Base-by-base conservation (phyloP, 2,888 invertebrate genomes). In the Tetrapedia diversipes region DNA sequence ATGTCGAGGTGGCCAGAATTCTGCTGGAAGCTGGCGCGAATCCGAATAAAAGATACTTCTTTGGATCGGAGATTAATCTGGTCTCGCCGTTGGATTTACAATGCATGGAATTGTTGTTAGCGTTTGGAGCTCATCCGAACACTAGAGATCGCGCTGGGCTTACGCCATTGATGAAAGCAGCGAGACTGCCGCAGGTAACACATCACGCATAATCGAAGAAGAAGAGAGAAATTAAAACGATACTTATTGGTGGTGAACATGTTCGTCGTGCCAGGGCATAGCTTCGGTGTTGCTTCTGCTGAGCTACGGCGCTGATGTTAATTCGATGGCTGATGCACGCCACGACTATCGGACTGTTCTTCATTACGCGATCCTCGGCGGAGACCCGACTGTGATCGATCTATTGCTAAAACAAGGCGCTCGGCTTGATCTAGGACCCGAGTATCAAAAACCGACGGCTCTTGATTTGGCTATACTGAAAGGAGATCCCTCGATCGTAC, bases 81-180 rank as follows among this genome's bases (percentile, higher is more conserved):
- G 95, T 98, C 3, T 96, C 96, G 0, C 93, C 94, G 8, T 91
- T 95, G 78, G 96, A 97, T 87, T 93, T 96, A 61, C 95, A 96
- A 83, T 97, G 96, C 88, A 90, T 98, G 90, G 95, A 97, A 89
- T 92, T 98, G 81, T 92, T 98, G 78, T 93, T 98, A 69, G 95
- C 95, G 22, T 96, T 96, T 89, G 98, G 98, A 2, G 98, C 98
- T 1, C 95, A 97, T 90, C 96, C 98, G 49, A 97, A 98, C 91
- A 96, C 96, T 29, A 93, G 96, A 66, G 97, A 97, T 89, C 93
- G 98, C 41, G 95, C 97, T 73, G 98, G 98, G 0, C 92, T 98
- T 19, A 97, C 97, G 0, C 97, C 98, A 0, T 92, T 98, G 27
- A 98, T 98, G 98, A 97, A 97, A 90, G 97, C 97, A 8, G 96